phyloP scores from a whole-genome alignment of 2,888 invertebrate genomes.

The Epinotia bilunana region DNA sequence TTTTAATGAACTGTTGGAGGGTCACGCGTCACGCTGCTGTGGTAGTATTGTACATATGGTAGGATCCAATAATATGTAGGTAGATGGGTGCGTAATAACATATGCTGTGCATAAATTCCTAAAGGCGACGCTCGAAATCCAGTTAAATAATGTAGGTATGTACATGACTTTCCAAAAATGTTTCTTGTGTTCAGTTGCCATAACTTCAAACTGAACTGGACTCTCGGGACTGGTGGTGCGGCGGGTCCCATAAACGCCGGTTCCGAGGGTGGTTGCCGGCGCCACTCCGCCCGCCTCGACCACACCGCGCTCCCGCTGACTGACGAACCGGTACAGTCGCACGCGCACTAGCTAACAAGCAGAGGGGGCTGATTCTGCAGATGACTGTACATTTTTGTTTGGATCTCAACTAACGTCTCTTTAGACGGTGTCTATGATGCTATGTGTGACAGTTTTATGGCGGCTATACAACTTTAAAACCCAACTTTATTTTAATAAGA shows the following conservation, averaged over 20 bases:
- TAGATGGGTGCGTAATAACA: too few relatives aligned
- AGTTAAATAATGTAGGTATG: too few relatives aligned
- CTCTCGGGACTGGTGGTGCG: neutral
- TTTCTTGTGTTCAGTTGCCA: too few relatives aligned
- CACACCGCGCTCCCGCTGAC: neutral
- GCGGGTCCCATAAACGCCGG: neutral
- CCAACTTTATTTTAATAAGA: neutral
- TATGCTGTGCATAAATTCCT: too few relatives aligned
- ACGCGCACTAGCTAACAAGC: neutral
- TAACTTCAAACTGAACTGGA: too few relatives aligned
- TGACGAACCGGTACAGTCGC: neutral
- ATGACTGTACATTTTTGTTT: neutral
- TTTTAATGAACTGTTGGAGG: slow-evolving; percentile 1
- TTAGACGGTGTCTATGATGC: neutral
- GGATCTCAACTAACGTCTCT: neutral
- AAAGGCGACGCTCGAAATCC: too few relatives aligned
- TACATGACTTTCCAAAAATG: too few relatives aligned
- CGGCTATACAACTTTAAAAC: neutral
- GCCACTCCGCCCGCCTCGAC: slow-evolving; percentile 6
- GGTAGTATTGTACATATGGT: neutral
- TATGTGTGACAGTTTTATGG: neutral
- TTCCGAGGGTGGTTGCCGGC: slow-evolving; percentile 16
- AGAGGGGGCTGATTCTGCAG: neutral
- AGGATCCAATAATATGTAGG: too few relatives aligned
- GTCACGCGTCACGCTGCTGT: neutral